These are phyloP conservation scores for Gila orcuttii DNA, from an alignment of 2,113 vertebrate species.

Conservation along the genomic window DNA sequence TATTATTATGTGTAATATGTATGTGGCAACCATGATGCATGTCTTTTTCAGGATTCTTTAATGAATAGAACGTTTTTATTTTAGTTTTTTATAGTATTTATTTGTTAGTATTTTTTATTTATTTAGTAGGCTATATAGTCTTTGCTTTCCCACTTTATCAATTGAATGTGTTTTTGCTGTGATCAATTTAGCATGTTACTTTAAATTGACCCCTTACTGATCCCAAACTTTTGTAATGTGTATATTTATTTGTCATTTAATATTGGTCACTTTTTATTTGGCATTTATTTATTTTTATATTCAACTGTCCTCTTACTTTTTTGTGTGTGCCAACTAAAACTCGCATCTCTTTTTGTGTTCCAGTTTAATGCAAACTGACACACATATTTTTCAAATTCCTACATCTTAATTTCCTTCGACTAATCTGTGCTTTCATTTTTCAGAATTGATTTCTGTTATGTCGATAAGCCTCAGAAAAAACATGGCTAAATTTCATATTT, in stretches of 20 bases:
- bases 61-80: too few relatives aligned
- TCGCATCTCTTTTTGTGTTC: not conserved
- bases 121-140: too few relatives aligned
- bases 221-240: not conserved
- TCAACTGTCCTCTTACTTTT: not conserved
- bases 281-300: not conserved
- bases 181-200: too few relatives aligned
- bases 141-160: too few relatives aligned
- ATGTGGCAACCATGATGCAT: too few relatives aligned
- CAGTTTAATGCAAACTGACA: slow-evolving; percentile 10
- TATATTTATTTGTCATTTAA: not conserved
- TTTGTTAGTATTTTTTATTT: too few relatives aligned
- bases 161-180: too few relatives aligned
- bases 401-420: slow-evolving; percentile 28
- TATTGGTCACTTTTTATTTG: not conserved
- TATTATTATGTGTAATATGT: too few relatives aligned
- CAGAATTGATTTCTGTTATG: slow-evolving; percentile 32
- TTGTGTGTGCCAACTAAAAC: not conserved
- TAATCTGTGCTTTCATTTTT: slow-evolving; percentile 44
- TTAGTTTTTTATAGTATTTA: too few relatives aligned
- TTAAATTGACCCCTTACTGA: not conserved
- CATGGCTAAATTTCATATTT: slow-evolving; percentile 1
- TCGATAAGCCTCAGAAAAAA: slow-evolving; percentile 12
- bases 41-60: too few relatives aligned
- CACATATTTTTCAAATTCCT: not conserved